Conservation (phyloP, 2,797 vertebrate genomes). For the Myotis myotis region DNA sequence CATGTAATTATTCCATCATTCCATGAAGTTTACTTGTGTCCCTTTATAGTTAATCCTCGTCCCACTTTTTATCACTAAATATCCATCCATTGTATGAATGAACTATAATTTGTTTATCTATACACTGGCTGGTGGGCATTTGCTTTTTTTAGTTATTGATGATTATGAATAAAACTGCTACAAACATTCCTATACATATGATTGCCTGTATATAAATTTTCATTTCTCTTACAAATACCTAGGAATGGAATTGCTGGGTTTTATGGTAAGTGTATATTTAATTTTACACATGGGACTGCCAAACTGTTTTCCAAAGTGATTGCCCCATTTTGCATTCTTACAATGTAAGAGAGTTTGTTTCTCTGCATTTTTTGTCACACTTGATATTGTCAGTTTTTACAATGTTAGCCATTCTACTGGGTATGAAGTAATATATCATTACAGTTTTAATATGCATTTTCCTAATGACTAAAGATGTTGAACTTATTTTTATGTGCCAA, state of each 20-base stretch:
- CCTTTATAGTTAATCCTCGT: neutral
- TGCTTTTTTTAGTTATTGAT: neutral
- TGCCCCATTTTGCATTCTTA: neutral
- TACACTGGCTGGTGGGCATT: neutral
- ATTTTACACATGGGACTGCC: neutral
- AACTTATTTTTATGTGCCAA: neutral
- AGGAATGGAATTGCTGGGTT: neutral
- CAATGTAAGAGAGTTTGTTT: neutral
- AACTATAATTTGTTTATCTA: neutral
- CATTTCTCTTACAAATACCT: conserved; percentile 1
- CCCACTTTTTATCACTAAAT: neutral
- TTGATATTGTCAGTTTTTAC: neutral
- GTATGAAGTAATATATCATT: neutral
- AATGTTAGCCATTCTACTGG: neutral
- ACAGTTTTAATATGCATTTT: neutral
- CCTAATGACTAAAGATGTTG: neutral
- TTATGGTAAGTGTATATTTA: neutral
- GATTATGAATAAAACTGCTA: neutral
- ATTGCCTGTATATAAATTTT: conserved; percentile 6
- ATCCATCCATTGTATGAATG: neutral
- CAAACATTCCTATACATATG: neutral
- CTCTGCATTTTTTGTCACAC: neutral
- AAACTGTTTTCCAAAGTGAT: neutral
- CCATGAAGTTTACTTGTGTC: neutral
- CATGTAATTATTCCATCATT: neutral